Conservation (phyloP, 2,888 invertebrate genomes). For the Pseudococcus viburni region DNA sequence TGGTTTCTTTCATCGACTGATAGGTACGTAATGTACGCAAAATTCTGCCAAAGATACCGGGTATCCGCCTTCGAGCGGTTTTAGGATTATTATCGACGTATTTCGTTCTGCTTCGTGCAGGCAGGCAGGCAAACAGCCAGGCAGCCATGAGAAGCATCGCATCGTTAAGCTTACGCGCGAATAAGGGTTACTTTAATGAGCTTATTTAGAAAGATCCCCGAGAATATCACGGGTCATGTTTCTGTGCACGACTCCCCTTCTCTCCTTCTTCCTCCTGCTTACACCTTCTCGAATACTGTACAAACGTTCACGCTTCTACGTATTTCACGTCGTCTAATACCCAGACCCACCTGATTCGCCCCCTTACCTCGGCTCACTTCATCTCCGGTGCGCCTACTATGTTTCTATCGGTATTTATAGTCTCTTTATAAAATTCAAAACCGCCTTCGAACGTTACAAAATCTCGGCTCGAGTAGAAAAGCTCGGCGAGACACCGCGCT, state of each 20-base stretch:
- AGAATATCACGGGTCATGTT: constrained; percentile 15
- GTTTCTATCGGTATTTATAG: not conserved
- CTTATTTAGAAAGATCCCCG: constrained; percentile 19
- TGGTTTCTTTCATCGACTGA: not conserved
- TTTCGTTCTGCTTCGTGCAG: constrained; percentile 4
- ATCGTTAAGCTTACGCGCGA: constrained; percentile 31
- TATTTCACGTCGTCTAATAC: not conserved
- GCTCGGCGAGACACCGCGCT: not conserved
- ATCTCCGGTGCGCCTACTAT: not conserved
- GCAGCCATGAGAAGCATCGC: not conserved
- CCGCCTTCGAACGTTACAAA: not conserved
- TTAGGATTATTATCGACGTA: constrained; percentile 31
- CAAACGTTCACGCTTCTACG: too few relatives aligned
- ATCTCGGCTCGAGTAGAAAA: not conserved
- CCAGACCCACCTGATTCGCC: too few relatives aligned
- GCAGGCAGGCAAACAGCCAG: not conserved
- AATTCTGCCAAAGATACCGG: not conserved
- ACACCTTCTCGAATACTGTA: not conserved
- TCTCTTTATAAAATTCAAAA: not conserved
- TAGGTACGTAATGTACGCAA: not conserved
- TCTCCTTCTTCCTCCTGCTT: not conserved
- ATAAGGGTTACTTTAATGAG: constrained; percentile 32
- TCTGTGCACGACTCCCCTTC: not conserved
- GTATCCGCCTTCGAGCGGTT: constrained; percentile 3
- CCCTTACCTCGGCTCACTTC: too few relatives aligned